phyloP scores from a whole-genome alignment of 2,888 invertebrate species.

The Eilema sororculum region DNA sequence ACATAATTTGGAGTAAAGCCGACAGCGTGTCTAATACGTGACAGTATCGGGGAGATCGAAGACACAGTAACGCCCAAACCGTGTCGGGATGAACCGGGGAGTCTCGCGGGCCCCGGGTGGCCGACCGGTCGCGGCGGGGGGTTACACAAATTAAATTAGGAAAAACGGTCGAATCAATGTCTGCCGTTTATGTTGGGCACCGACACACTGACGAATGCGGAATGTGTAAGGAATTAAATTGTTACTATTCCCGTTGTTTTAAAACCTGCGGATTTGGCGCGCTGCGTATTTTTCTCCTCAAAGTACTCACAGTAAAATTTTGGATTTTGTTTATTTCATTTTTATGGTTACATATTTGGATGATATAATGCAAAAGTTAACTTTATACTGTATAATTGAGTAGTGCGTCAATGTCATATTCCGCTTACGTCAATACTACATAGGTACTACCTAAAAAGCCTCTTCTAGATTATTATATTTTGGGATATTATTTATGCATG shows the following conservation, averaged over 20 bases:
- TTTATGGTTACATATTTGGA: background rate
- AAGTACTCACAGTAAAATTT: background rate
- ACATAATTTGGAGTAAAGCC: constrained; percentile 49
- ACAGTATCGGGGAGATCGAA: constrained; percentile 61
- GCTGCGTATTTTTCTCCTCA: background rate
- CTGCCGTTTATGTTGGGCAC: constrained; percentile 56
- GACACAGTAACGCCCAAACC: constrained; percentile 66
- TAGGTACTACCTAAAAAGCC: too few species aligned
- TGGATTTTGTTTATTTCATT: background rate
- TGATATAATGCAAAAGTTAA: too few species aligned
- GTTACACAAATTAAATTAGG: constrained; percentile 68
- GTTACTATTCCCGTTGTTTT: constrained; percentile 9
- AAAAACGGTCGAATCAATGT: constrained; percentile 66
- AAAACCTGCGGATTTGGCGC: background rate
- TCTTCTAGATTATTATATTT: too few species aligned
- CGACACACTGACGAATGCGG: constrained; percentile 44
- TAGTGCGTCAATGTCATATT: too few species aligned
- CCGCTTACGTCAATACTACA: too few species aligned
- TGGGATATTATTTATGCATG: too few species aligned
- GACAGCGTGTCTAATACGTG: constrained; percentile 64
- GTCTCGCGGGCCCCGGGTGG: constrained; percentile 34
- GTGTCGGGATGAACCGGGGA: constrained; percentile 61
- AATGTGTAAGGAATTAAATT: constrained; percentile 45
- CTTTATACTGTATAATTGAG: background rate
- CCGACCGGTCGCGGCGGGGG: constrained; percentile 57